Evolutionary conservation across 2,888 invertebrate species (phyloP), one percentile per base, ranked within the genome.

Genomic region (Deilephila porcellus): DNA sequence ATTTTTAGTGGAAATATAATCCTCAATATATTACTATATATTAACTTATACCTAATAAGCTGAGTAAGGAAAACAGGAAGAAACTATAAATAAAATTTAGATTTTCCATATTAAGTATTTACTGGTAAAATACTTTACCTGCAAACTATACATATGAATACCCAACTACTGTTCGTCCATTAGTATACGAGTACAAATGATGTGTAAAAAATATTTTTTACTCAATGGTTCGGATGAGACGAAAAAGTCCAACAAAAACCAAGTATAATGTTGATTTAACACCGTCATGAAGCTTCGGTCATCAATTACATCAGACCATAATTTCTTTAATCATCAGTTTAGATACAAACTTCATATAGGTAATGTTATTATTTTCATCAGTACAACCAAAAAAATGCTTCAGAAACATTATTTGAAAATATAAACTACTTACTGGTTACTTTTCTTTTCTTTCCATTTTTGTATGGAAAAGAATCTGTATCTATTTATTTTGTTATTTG

Each of bases 251-350:
- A 2, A 62, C 37, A 37, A 63, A 52, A 52, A 45, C 20, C 17
- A 67, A 25, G 25, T 67, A 67, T 45, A 64, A 45, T 52, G 17
- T 52, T 52, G 25, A 67, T 45, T 67, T 45, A 67, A 67, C 52
- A 52, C 52, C 20, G 45, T 67, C 67, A 52, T 45, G 52, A 52
- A 20, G 20, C 25, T 6, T 67, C 14, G 52, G 25, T 67, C 45
- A 67, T 67, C 25, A 25, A 52, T 25, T 29, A 67, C 45, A 45
- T 34, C 14, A 67, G 8, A 17, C 25, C 25, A 29, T 25, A 29
- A 52, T 52, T 45, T 52, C 20, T 67, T 67, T 25, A 45, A 25
- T 67, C 67, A 67, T 67, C 52, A 67, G 56, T n/a, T n/a, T n/a
- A 6, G n/a, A 14, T n/a, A n/a, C 14, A n/a, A 56, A 4, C 32